These are phyloP conservation scores for Drosophila nigromelanica DNA, from an alignment of 1,140 invertebrate species.

Conservation along the genomic window DNA sequence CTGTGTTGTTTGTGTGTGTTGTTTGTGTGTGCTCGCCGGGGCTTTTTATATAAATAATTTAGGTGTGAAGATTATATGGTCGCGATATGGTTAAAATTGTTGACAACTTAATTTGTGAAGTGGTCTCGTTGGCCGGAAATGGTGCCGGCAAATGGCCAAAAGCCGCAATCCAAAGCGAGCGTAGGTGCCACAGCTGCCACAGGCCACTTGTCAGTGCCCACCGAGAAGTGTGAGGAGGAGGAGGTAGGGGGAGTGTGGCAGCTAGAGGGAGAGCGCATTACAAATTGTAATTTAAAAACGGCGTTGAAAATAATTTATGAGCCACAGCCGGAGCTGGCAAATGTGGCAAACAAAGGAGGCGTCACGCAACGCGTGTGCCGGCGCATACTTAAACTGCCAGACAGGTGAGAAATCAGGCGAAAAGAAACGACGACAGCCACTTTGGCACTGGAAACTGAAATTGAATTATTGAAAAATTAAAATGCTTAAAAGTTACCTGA, in stretches of 20 bases:
- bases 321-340: constrained; percentile 1
- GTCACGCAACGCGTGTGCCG: constrained; percentile 41
- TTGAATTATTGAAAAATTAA: constrained; percentile 82
- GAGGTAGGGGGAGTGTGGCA: not conserved
- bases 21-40: constrained; percentile 27
- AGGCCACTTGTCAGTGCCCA: constrained; percentile 23
- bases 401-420: constrained; percentile 23
- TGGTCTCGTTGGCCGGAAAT: constrained; percentile 68
- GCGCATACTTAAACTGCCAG: constrained; percentile 61
- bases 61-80: constrained; percentile 79
- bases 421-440: constrained; percentile 12
- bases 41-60: constrained; percentile 77
- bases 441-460: constrained; percentile 27
- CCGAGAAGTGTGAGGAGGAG: not conserved
- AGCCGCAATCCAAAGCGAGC: constrained; percentile 8
- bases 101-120: constrained; percentile 81
- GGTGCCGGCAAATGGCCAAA: constrained; percentile 38
- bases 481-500: constrained; percentile 44
- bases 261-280: constrained; percentile 29
- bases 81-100: constrained; percentile 79
- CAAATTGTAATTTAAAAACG: constrained; percentile 60
- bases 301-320: constrained; percentile 63
- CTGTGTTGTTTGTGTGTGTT: constrained; percentile 32
- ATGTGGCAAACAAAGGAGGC: constrained; percentile 31
- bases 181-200: constrained; percentile 40